Base-by-base conservation (phyloP, 2,797 vertebrate species). In the Sebastes aleutianus region DNA sequence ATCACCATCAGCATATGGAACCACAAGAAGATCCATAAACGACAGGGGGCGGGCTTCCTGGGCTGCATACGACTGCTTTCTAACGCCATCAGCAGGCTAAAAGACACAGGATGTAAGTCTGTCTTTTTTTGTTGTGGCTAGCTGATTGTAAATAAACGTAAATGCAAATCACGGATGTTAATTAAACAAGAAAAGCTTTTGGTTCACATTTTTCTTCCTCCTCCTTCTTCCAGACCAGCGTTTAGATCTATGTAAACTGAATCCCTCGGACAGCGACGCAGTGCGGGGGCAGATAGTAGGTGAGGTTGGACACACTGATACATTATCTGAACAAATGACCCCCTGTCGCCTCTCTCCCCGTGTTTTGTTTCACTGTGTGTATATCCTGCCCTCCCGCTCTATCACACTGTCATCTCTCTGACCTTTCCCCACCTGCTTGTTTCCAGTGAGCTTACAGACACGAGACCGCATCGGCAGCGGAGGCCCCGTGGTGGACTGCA, bases 1-100 rank as follows among this genome's bases (percentile, higher is more conserved):
- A 98, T 99, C 94, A 99, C 98, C 86, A 98, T 99, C 95, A 99
- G 98, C 12, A 96, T 99, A 90, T 99, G 98, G 98, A 99, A 99
- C 95, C 98, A 99, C 92, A 99, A 99, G 95, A 99, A 99, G 95
- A 99, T 99, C 90, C 98, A 99, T 93, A 99, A 99, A 94, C 97
- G 98, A 81, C 98, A 99, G 94, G 98, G 98, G 77, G 98, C 97
- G 5, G 98, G 98, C 89, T 99, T 99, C 95, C 95, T 99, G 93
- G 98, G 98, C 91, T 99, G 98, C 16, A 97, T 99, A 93, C 96
- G 98, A 80, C 96, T 99, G 91, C 96, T 99, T 81, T 99, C 98
- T 83, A 99, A 99, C 4, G 97, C 98, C 85, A 97, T 99, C 96
- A 99, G 98, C 96, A 96, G 98, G 92, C 93, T 99, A 89, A 99